Base-by-base conservation (phyloP, 1,140 invertebrate species). In the Adelges cooleyi region DNA sequence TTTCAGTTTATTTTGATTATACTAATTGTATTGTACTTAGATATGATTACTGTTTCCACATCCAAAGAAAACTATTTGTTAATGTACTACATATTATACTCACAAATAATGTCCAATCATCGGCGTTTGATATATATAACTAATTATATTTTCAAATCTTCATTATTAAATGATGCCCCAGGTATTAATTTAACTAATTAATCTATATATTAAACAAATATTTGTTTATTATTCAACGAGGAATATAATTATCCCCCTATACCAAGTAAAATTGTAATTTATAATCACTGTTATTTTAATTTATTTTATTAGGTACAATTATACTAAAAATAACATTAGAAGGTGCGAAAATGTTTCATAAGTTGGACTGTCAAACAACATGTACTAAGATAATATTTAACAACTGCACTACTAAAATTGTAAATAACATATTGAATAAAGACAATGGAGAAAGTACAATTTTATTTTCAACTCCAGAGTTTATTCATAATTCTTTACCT, bases 111-210 rank as follows among this genome's bases (percentile, higher is more conserved):
- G 56, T 62, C 56, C 18, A 62, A 62, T 20, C 56, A 62, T 46
- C 23, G 56, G 38, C n/a, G 18, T 18, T 42, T 62, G 20, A n/a
- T 62, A 11, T 42, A 48, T 33, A 25, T 46, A 46, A 62, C 29
- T 46, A 46, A 62, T 62, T 48, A 33, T 46, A 62, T 62, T 62
- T 62, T 62, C 44, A 62, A 18, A 62, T 62, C 56, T 15, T 46
- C 56, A 3, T 62, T 62, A 33, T 18, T 62, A 20, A 13, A 29
- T 27, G 56, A 62, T 48, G 27, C 6, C 5, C 56, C 56, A 48
- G 56, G 56, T 62, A 62, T n/a, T n/a, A n/a, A n/a, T n/a, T n/a
- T n/a, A n/a, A n/a, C n/a, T n/a, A n/a, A n/a, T n/a, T n/a, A n/a
- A n/a, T n/a, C n/a, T n/a, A n/a, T n/a, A 33, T 33, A 33, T 33